These are phyloP conservation scores for Chitala chitala DNA, from an alignment of 2,113 vertebrate genomes.

Conservation along the genomic window DNA sequence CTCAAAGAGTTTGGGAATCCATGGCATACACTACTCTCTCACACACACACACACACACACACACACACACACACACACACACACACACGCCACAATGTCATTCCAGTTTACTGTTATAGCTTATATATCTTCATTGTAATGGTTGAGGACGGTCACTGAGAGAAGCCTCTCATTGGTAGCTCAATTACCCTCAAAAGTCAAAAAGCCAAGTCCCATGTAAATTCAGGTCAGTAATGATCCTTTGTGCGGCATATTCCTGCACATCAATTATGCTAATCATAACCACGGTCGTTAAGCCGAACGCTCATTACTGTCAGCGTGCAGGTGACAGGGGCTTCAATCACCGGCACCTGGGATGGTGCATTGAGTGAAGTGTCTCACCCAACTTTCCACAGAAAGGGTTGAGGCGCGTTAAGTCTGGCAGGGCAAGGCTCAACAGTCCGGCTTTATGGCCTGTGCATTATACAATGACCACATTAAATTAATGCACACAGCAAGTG, in stretches of 20 bases:
- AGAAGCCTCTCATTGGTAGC: constrained; percentile 33
- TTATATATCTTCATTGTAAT: background rate
- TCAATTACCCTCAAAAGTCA: constrained; percentile 58
- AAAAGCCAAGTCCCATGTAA: constrained; percentile 57
- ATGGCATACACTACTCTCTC: too few species aligned
- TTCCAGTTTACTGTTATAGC: constrained; percentile 14
- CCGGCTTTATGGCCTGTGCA: constrained; percentile 78
- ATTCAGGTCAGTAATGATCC: constrained; percentile 70
- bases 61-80: too few species aligned
- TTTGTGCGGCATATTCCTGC: constrained; percentile 61
- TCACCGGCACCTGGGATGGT: constrained; percentile 62
- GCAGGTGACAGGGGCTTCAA: constrained; percentile 77
- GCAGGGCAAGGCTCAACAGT: constrained; percentile 67
- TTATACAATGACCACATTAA: constrained; percentile 49
- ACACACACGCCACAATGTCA: too few species aligned
- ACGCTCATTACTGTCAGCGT: constrained; percentile 80
- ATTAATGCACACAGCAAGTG: constrained; percentile 7
- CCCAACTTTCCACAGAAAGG: constrained; percentile 67
- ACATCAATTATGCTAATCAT: constrained; percentile 85
- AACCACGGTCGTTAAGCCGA: constrained; percentile 78
- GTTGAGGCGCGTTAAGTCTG: constrained; percentile 72
- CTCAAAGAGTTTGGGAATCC: too few species aligned
- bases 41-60: too few species aligned
- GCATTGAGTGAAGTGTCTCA: constrained; percentile 59
- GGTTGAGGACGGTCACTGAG: background rate